Conservation (phyloP, 2,797 vertebrate species). For the Tauraco hartlaubi region DNA sequence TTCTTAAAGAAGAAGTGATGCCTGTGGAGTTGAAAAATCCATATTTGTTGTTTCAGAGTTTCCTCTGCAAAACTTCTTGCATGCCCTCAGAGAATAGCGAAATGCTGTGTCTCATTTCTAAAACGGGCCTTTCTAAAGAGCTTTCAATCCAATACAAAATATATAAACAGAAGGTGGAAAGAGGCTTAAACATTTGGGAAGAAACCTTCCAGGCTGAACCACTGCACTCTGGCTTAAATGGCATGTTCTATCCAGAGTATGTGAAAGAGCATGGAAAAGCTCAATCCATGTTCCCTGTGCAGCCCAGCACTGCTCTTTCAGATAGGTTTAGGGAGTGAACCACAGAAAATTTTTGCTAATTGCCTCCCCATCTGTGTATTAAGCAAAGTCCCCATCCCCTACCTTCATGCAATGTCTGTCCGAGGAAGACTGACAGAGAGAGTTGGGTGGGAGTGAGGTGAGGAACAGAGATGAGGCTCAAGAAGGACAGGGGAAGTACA, state of each 20-base stretch:
- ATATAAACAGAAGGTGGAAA: background rate
- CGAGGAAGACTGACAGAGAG: background rate
- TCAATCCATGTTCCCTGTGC: rapidly evolving
- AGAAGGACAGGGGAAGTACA: rapidly evolving
- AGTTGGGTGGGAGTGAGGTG: background rate
- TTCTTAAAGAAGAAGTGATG: background rate
- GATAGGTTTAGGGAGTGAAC: background rate
- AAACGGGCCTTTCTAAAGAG: background rate
- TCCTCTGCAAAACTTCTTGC: background rate
- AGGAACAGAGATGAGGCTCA: background rate
- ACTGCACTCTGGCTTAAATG: background rate
- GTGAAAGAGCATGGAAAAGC: background rate
- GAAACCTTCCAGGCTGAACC: background rate
- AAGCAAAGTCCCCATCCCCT: background rate
- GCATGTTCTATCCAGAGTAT: rapidly evolving
- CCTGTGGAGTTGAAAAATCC: background rate
- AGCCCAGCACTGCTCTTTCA: background rate
- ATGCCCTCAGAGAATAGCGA: background rate
- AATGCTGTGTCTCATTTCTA: background rate
- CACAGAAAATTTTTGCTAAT: background rate
- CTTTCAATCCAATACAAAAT: background rate
- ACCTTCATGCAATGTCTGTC: rapidly evolving
- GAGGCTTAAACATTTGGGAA: background rate
- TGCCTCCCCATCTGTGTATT: background rate
- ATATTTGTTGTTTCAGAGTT: background rate